Base-by-base conservation (phyloP, 2,113 vertebrate species). In the Phaethon lepturus region DNA sequence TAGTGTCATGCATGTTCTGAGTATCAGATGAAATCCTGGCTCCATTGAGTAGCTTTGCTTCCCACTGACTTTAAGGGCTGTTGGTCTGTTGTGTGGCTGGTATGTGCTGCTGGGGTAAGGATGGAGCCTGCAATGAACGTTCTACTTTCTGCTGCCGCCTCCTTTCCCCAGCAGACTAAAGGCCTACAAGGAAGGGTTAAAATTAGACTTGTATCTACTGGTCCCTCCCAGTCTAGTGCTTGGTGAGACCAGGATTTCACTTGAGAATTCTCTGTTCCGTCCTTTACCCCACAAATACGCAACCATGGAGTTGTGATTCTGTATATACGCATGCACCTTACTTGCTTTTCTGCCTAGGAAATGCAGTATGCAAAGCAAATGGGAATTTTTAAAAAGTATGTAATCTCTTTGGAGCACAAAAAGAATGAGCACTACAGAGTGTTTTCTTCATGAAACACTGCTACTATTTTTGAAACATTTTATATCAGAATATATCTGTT, bases 181-280 rank as follows among this genome's bases (percentile, higher is more conserved):
- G 52, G 40, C 42, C 56, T 33, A 19, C 25, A 75, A 6, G 29
- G 64, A 42, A 78, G 29, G 23, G 15, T 90, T 92, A 79, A 83
- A 73, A 44, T 62, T 31, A 45, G 11, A 28, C 9, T 85, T 79
- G 14, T 20, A 26, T 79, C 38, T 86, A 22, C 42, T 69, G 33
- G 33, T 84, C 7, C 47, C 8, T 83, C 88, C 55, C 64, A 77
- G 47, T 53, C 17, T 53, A 71, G 42, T 35, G 23, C 55, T 93
- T 85, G n/a, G 28, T 83, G 56, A 78, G 55, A 80, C 28, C 66
- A 94, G 81, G n/a, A 92, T 93, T 96, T 92, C 67, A 79, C 58
- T 58, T 4, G 3, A 72, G 66, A 92, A 68, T 87, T 66, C 68
- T 78, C 23, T 64, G n/a, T 82, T 78, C 20, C 24, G 3, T 73